Evolutionary conservation across 2,797 vertebrate genomes (phyloP).

Genomic region (Choloepus didactylus): DNA sequence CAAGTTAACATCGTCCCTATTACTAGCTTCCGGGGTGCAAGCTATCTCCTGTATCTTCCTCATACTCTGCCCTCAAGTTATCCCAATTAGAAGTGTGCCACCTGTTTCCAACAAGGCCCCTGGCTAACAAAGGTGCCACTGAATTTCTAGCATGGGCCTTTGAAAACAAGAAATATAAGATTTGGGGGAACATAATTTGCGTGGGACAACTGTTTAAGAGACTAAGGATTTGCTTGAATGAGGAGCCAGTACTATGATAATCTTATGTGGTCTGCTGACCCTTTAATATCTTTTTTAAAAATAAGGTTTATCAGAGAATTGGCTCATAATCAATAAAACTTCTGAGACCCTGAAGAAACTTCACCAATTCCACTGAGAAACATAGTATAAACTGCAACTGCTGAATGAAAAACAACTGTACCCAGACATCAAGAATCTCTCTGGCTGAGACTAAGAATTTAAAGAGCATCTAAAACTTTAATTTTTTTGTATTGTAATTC

Average conservation of each 20-base stretch:
- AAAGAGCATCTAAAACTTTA: neutral
- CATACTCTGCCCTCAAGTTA: neutral
- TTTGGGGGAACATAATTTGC: neutral
- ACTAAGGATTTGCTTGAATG: neutral
- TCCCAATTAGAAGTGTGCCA: neutral
- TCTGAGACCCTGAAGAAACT: neutral
- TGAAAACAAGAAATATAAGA: neutral
- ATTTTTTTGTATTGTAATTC: constrained; percentile 17
- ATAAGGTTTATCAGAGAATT: neutral
- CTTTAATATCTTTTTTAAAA: neutral
- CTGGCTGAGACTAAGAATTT: neutral
- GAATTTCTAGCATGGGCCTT: neutral
- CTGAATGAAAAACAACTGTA: neutral
- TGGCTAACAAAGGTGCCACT: neutral
- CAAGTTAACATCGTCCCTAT: neutral
- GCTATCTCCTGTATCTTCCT: neutral
- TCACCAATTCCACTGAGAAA: neutral
- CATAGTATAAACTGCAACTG: neutral
- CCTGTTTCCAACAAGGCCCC: neutral
- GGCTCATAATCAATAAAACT: neutral
- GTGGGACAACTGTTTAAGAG: neutral
- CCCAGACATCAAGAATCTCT: neutral
- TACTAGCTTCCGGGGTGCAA: neutral
- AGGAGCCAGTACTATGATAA: neutral
- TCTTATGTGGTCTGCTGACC: neutral